Percentiles rank a stretch among this genome's conserved stretches.
Evolutionary conservation across 2,888 invertebrate genomes (phyloP).

Genomic region (Leucophora obtusa): DNA sequence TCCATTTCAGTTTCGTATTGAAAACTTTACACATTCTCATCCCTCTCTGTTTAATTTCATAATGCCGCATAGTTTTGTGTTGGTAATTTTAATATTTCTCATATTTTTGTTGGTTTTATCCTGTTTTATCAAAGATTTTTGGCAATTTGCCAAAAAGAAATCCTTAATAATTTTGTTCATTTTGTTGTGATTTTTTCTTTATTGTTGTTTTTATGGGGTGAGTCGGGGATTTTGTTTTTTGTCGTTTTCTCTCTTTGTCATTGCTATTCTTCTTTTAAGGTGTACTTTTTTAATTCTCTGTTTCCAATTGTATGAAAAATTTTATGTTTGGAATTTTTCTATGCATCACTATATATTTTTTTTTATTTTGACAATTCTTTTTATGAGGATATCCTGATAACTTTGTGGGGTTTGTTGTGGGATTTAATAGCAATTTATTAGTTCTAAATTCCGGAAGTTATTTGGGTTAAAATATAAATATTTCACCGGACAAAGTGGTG

Average conservation of each 20-base stretch:
- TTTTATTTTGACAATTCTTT: conserved; percentile 9
- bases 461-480: conserved; percentile 31
- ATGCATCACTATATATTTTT: neutral
- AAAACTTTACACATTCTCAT: neutral
- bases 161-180: conserved; percentile 1
- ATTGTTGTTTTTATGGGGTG: conserved; percentile 27
- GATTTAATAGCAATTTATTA: conserved; percentile 45
- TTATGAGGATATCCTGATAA: conserved; percentile 39
- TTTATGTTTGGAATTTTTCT: conserved; percentile 27
- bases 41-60: conserved; percentile 3
- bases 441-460: conserved; percentile 36
- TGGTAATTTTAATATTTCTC: conserved; percentile 1
- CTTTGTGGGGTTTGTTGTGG: conserved; percentile 41
- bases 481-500: conserved; percentile 9
- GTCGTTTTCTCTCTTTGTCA: conserved; percentile 9
- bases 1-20: neutral
- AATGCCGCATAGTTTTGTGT: conserved; percentile 21
- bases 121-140: conserved; percentile 39
- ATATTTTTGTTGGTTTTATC: conserved; percentile 19
- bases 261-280: conserved; percentile 24
- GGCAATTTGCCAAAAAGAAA: conserved; percentile 47
- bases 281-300: conserved; percentile 18
- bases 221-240: conserved; percentile 12
- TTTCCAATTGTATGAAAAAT: conserved; percentile 8
- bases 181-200: conserved; percentile 13